Evolutionary conservation across 2,113 vertebrate genomes (phyloP).

Genomic region (Pseudopodoces humilis): DNA sequence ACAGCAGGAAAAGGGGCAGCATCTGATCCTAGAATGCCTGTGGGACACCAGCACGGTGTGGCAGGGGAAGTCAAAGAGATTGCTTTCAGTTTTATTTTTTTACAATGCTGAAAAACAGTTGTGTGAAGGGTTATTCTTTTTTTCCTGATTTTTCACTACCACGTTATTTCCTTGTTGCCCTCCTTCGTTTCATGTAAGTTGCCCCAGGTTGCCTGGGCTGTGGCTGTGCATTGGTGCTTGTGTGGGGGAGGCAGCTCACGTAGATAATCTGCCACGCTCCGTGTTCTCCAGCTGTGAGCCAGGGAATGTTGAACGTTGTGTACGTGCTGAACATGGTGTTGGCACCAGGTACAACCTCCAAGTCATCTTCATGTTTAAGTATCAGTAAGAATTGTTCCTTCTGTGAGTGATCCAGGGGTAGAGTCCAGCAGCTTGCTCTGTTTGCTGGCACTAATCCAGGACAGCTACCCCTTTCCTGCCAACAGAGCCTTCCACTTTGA

Average conservation of each 20-base stretch:
- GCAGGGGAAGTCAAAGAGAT: not conserved
- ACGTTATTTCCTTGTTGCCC: not conserved
- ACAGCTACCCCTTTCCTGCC: not conserved
- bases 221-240: not conserved
- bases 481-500: not conserved
- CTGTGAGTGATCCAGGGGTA: not conserved
- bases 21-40: not conserved
- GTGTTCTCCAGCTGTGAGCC: not conserved
- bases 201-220: not conserved
- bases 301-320: not conserved
- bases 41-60: not conserved
- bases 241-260: not conserved
- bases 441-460: not conserved
- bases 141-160: not conserved
- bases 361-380: not conserved
- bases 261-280: not conserved
- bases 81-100: conserved; percentile 12
- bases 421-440: not conserved
- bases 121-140: not conserved
- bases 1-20: not conserved
- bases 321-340: not conserved
- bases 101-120: not conserved
- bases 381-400: not conserved
- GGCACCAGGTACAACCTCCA: not conserved
- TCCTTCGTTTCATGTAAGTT: not conserved